These are phyloP conservation scores for Chrysochloris asiatica DNA, from an alignment of 2,113 vertebrate genomes.

Conservation along the genomic window DNA sequence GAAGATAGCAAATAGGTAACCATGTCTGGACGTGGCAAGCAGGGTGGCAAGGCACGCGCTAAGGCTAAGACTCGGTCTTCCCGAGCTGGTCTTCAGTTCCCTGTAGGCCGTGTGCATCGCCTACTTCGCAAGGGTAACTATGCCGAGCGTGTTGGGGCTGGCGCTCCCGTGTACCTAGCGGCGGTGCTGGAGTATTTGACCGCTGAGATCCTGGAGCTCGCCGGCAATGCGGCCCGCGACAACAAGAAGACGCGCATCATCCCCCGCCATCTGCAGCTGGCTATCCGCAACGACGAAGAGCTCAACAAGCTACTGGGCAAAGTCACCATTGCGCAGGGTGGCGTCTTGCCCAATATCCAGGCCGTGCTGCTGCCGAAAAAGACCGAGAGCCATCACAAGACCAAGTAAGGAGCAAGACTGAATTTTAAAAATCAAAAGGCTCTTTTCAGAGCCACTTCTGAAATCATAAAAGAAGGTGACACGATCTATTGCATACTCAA, in stretches of 20 bases:
- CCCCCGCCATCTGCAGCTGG: slow-evolving; percentile 92
- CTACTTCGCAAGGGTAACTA: too few species aligned
- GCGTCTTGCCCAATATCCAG: neutral
- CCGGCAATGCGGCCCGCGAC: too few species aligned
- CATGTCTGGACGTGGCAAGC: slow-evolving; percentile 91
- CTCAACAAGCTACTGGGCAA: slow-evolving; percentile 92
- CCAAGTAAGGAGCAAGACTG: slow-evolving; percentile 25
- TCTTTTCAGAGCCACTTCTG: slow-evolving; percentile 80
- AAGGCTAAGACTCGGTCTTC: too few species aligned
- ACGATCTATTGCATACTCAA: too few species aligned
- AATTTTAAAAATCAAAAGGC: slow-evolving; percentile 62
- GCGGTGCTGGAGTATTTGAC: slow-evolving; percentile 86
- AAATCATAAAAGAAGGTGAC: neutral
- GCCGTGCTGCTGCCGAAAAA: rapidly evolving
- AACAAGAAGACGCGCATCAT: too few species aligned
- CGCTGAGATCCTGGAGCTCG: slow-evolving; percentile 88
- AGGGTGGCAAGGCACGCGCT: slow-evolving; percentile 84
- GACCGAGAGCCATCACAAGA: slow-evolving; percentile 40
- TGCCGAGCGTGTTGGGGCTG: too few species aligned
- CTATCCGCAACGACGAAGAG: slow-evolving; percentile 92
- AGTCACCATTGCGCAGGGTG: too few species aligned
- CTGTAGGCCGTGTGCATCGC: too few species aligned
- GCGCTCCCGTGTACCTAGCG: too few species aligned
- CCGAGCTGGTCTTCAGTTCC: too few species aligned
- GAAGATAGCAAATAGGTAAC: too few species aligned